These are phyloP conservation scores for Callosobruchus maculatus DNA, from an alignment of 2,888 invertebrate genomes.

Conservation along the genomic window DNA sequence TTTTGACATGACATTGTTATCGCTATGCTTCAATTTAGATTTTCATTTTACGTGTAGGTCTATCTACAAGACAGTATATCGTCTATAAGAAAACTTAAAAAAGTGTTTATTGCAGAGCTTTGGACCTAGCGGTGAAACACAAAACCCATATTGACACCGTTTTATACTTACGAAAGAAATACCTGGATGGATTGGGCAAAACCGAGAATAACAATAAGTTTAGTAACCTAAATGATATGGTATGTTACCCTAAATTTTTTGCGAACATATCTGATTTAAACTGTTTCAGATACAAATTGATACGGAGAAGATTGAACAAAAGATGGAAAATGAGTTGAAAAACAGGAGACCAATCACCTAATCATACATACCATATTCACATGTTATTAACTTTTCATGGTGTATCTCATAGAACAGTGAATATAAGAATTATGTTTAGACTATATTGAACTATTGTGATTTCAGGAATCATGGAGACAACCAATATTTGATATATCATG, in stretches of 20 bases:
- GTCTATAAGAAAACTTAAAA: too few species aligned
- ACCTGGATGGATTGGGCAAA: slow-evolving; percentile 58
- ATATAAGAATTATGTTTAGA: too few species aligned
- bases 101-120: slow-evolving; percentile 53
- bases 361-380: background rate
- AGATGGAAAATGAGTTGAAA: slow-evolving; percentile 45
- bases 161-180: slow-evolving; percentile 62
- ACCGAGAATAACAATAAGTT: slow-evolving; percentile 58
- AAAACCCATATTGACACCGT: slow-evolving; percentile 71
- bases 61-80: too few species aligned
- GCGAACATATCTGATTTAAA: background rate
- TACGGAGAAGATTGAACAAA: slow-evolving; percentile 50
- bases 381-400: too few species aligned
- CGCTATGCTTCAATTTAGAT: too few species aligned
- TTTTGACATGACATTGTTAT: too few species aligned
- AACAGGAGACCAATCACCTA: slow-evolving; percentile 28
- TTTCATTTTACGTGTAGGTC: too few species aligned
- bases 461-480: too few species aligned
- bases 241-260: slow-evolving; percentile 24
- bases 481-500: too few species aligned
- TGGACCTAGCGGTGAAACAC: slow-evolving; percentile 71
- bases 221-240: slow-evolving; percentile 47
- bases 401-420: too few species aligned
- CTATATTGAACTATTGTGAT: too few species aligned
- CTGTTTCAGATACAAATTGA: slow-evolving; percentile 46